Evolutionary conservation across 2,888 invertebrate genomes (phyloP).

Genomic region (Liopterus haemorrhoidalis): DNA sequence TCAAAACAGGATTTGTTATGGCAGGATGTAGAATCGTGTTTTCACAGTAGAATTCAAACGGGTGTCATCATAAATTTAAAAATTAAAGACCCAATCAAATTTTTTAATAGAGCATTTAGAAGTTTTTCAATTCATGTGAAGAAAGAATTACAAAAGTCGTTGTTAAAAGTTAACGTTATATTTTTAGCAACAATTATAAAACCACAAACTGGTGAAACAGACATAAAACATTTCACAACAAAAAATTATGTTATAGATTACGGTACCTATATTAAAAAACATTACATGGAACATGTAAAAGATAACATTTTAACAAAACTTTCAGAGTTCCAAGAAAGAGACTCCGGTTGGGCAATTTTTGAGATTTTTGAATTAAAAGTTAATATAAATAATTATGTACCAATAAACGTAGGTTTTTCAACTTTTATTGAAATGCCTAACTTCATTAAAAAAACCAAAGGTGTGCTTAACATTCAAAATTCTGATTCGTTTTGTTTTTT

Average conservation of each 20-base stretch:
- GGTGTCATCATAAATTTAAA: too few species aligned
- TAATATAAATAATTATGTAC: slow-evolving; percentile 16
- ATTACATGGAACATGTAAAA: slow-evolving; percentile 22
- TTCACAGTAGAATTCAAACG: too few species aligned
- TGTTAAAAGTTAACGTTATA: too few species aligned
- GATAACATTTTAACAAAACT: slow-evolving; percentile 23
- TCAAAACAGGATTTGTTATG: too few species aligned
- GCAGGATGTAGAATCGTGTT: too few species aligned
- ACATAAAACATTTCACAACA: slow-evolving; percentile 30
- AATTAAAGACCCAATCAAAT: too few species aligned
- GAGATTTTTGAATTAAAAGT: slow-evolving; percentile 18
- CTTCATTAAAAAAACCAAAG: slow-evolving; percentile 23
- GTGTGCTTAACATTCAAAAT: slow-evolving; percentile 31
- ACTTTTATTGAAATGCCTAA: slow-evolving; percentile 26
- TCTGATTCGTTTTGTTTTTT: slow-evolving; percentile 28
- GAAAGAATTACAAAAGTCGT: too few species aligned
- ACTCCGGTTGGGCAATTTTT: too few species aligned
- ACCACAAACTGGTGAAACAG: too few species aligned
- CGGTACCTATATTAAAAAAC: slow-evolving; percentile 24
- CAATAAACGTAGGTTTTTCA: slow-evolving; percentile 22
- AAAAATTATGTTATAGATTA: slow-evolving; percentile 26
- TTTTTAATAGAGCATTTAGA: too few species aligned
- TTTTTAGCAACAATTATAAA: too few species aligned
- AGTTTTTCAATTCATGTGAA: too few species aligned
- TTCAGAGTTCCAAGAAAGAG: slow-evolving; percentile 30